phyloP scores from a whole-genome alignment of 2,113 vertebrate species.

The rabbit (Oryctolagus cuniculus) region DNA sequence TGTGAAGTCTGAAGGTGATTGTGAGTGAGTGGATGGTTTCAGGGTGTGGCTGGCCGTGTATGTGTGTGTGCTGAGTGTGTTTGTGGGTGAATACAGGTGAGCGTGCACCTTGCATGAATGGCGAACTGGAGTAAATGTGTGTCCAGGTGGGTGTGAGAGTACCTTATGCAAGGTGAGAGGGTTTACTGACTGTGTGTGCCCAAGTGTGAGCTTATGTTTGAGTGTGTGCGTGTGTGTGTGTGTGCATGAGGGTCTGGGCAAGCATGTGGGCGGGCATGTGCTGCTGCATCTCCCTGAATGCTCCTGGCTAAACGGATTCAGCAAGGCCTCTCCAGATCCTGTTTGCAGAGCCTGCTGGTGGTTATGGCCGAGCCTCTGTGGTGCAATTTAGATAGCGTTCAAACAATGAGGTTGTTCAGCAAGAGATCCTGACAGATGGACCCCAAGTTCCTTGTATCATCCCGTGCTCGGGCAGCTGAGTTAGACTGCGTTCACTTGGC shows the following conservation, averaged over 20 bases:
- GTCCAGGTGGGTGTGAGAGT: neutral
- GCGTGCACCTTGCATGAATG: neutral
- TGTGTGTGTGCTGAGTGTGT: neutral
- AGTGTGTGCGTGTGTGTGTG: neutral
- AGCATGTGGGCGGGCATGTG: rapidly evolving
- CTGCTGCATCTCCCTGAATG: neutral
- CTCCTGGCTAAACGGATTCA: neutral
- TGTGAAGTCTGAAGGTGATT: neutral
- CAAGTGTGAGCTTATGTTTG: neutral
- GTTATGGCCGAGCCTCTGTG: conserved; percentile 41
- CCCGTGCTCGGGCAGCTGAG: neutral
- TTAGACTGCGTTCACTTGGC: neutral
- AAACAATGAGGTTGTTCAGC: conserved; percentile 22
- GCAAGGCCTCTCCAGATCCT: neutral
- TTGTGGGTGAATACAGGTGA: neutral
- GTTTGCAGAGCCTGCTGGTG: conserved; percentile 30
- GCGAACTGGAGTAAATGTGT: no score
- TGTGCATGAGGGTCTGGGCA: neutral
- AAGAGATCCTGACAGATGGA: conserved; percentile 62
- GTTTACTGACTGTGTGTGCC: no score
- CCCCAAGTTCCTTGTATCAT: conserved; percentile 13
- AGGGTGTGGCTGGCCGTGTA: neutral
- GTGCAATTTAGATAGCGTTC: conserved; percentile 47
- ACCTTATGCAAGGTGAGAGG: no score
- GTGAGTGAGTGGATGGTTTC: neutral